phyloP scores from a whole-genome alignment of 2,888 invertebrate genomes.

The Chymomyza caudatula region DNA sequence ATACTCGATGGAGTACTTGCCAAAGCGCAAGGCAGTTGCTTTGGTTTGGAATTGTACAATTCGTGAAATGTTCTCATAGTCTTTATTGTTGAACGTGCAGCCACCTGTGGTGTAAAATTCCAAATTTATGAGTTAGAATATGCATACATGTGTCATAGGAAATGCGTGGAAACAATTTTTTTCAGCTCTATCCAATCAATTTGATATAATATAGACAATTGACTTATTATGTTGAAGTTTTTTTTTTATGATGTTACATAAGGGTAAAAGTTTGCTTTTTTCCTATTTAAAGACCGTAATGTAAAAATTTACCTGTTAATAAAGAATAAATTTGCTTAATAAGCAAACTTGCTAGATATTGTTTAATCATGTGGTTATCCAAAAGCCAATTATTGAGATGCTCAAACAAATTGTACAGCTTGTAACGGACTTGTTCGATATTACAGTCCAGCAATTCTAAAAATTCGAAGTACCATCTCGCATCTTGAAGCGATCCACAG shows the following conservation, averaged over 20 bases:
- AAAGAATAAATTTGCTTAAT: slow-evolving; percentile 27
- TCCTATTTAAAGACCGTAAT: too few relatives aligned
- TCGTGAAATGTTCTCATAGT: slow-evolving; percentile 43
- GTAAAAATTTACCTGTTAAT: background rate
- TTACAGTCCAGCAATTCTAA: slow-evolving; percentile 16
- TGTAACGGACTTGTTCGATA: background rate
- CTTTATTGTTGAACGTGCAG: slow-evolving; percentile 29
- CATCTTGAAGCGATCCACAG: slow-evolving; percentile 44
- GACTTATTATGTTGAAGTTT: too few relatives aligned
- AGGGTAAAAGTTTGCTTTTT: too few relatives aligned
- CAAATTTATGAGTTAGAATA: background rate
- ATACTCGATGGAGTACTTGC: slow-evolving; percentile 48
- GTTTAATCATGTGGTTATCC: slow-evolving; percentile 48
- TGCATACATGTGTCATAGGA: background rate
- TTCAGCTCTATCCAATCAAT: too few relatives aligned
- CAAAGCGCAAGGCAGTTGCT: slow-evolving; percentile 34
- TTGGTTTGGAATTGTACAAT: slow-evolving; percentile 45
- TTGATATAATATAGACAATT: too few relatives aligned
- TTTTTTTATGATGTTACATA: too few relatives aligned
- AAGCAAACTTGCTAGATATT: slow-evolving; percentile 33
- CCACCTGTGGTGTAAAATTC: slow-evolving; percentile 32
- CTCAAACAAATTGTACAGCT: slow-evolving; percentile 41
- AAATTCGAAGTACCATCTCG: slow-evolving; percentile 38
- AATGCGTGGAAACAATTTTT: too few relatives aligned
- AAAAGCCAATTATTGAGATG: slow-evolving; percentile 39